Conservation (phyloP, 1,140 invertebrate genomes). For the Acromyrmex charruanus region DNA sequence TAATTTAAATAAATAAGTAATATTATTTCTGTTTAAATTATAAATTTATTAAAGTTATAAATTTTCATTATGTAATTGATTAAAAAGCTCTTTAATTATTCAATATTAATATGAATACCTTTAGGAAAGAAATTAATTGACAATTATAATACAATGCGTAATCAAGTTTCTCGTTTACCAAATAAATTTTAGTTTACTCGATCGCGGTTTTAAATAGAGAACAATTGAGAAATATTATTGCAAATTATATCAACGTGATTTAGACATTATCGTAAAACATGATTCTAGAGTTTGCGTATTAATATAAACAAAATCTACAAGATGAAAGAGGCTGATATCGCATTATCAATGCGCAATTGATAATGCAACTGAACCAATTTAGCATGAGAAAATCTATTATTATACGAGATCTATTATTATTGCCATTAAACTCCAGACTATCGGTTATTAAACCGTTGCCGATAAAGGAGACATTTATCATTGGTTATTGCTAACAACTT, state of each 20-base stretch:
- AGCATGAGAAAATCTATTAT: conserved; percentile 8
- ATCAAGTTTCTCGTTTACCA: not conserved
- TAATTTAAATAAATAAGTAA: not conserved
- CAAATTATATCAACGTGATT: conserved; percentile 1
- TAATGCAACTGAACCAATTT: not conserved
- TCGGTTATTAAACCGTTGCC: conserved; percentile 34
- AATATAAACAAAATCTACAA: not conserved
- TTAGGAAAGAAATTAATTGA: conserved; percentile 3
- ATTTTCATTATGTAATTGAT: not conserved
- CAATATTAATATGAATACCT: not conserved
- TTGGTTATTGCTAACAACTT: not conserved
- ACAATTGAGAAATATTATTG: not conserved
- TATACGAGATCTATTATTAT: not conserved
- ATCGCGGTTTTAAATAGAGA: not conserved
- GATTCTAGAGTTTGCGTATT: not conserved
- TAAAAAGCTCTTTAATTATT: conserved; percentile 1
- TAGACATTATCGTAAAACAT: not conserved
- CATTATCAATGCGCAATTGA: conserved; percentile 7
- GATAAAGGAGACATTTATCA: conserved; percentile 26
- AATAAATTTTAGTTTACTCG: not conserved
- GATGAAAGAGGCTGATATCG: not conserved
- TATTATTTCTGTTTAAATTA: not conserved
- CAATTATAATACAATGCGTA: not conserved
- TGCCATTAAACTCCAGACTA: conserved; percentile 9
- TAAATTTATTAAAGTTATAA: not conserved